Conservation (phyloP, 2,888 invertebrate genomes). For the Heliconius sara region DNA sequence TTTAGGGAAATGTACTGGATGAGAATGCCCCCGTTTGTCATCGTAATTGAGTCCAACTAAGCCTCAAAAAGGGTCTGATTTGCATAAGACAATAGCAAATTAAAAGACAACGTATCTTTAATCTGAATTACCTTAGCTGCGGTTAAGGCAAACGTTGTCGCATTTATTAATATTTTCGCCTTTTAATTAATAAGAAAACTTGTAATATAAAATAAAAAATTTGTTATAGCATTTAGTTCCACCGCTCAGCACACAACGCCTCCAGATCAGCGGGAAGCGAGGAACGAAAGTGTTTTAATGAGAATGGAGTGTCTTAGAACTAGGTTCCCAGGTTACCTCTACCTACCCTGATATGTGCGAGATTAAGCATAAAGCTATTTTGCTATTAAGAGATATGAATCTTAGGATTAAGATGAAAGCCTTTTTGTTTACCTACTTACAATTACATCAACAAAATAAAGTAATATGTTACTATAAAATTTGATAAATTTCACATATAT, state of each 20-base stretch:
- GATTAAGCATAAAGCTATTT: too few relatives aligned
- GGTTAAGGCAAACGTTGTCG: conserved; percentile 36
- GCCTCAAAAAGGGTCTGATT: conserved; percentile 59
- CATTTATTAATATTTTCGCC: conserved; percentile 29
- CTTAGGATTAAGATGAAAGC: too few relatives aligned
- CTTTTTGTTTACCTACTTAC: background rate
- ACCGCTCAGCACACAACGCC: too few relatives aligned
- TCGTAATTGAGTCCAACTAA: conserved; percentile 58
- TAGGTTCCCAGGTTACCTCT: too few relatives aligned
- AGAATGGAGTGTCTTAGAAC: too few relatives aligned
- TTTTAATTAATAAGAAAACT: background rate
- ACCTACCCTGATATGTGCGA: too few relatives aligned
- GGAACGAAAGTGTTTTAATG: too few relatives aligned
- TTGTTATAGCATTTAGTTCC: too few relatives aligned
- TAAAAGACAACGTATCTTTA: conserved; percentile 55
- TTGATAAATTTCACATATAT: background rate
- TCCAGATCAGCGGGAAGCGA: too few relatives aligned
- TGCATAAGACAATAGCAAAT: conserved; percentile 59
- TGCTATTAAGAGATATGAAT: too few relatives aligned
- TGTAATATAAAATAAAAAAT: too few relatives aligned
- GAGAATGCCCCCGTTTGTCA: conserved; percentile 65
- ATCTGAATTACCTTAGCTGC: conserved; percentile 50
- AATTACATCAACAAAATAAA: background rate
- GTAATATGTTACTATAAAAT: background rate
- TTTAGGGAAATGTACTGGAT: conserved; percentile 60